Conservation (phyloP, 2,888 invertebrate species). For the Poecilobothrus nobilitatus region DNA sequence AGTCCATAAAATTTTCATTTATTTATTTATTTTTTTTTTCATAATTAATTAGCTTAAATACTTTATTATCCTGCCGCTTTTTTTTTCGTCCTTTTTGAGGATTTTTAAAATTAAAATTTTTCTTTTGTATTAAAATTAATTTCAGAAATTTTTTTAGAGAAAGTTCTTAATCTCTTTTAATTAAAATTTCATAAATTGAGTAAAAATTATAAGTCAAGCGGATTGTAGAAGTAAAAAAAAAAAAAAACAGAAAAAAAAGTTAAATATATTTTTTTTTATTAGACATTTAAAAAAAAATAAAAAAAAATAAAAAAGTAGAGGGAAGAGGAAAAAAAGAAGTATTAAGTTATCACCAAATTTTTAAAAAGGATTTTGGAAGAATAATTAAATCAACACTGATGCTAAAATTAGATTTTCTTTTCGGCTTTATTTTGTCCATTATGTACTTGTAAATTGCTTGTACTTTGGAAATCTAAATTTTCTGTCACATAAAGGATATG, state of each 20-base stretch:
- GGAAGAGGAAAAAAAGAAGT: background rate
- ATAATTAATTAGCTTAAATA: background rate
- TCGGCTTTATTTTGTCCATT: no score
- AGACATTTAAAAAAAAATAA: background rate
- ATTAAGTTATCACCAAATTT: background rate
- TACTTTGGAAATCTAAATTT: no score
- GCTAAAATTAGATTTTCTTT: no score
- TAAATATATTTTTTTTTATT: background rate
- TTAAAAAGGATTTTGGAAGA: background rate
- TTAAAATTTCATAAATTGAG: constrained; percentile 1
- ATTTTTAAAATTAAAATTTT: no score
- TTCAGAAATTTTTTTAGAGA: background rate
- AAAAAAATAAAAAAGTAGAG: background rate
- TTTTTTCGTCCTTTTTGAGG: background rate
- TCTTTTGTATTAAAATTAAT: no score
- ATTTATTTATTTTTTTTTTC: background rate
- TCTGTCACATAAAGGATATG: no score
- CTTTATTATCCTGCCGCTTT: background rate
- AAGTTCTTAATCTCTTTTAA: background rate
- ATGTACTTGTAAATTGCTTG: no score
- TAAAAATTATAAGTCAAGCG: background rate
- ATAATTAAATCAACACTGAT: background rate
- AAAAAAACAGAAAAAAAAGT: background rate
- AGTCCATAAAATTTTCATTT: no score
- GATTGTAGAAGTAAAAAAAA: background rate